A percentile compares a stretch with the other conserved stretches of the same genome.
phyloP scores from a whole-genome alignment of 2,888 invertebrate species.

The Tuta absoluta region DNA sequence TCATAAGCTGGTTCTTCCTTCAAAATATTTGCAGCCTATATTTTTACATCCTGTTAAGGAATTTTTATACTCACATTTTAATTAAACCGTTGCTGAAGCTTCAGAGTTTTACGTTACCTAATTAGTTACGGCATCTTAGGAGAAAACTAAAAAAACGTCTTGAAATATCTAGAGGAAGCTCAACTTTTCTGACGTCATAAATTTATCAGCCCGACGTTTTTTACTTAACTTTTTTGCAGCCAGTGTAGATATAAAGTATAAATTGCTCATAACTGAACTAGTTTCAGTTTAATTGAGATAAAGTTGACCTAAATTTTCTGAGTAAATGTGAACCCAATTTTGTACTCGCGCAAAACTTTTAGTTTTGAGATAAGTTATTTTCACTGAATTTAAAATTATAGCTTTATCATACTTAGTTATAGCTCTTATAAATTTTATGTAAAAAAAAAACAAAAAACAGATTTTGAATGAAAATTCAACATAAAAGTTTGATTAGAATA shows the following conservation, averaged over 20 bases:
- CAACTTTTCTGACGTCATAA: constrained; percentile 11
- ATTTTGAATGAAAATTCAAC: too few species aligned
- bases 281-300: constrained; percentile 15
- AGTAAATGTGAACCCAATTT: constrained; percentile 5
- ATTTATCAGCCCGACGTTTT: constrained; percentile 12
- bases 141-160: constrained; percentile 4
- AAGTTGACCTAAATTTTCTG: constrained; percentile 9
- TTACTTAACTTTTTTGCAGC: constrained; percentile 9
- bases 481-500: too few species aligned
- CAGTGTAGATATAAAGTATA: constrained; percentile 2
- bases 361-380: neutral
- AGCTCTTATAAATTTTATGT: too few species aligned
- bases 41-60: too few species aligned
- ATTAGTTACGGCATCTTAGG: constrained; percentile 10
- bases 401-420: too few species aligned
- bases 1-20: too few species aligned
- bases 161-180: neutral
- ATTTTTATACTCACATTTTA: neutral
- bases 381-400: neutral
- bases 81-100: neutral
- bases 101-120: constrained; percentile 10
- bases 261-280: constrained; percentile 10
- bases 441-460: too few species aligned
- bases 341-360: neutral
- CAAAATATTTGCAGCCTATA: too few species aligned